Evolutionary conservation across 2,888 invertebrate species (phyloP).

Genomic region (Abrostola tripartita): DNA sequence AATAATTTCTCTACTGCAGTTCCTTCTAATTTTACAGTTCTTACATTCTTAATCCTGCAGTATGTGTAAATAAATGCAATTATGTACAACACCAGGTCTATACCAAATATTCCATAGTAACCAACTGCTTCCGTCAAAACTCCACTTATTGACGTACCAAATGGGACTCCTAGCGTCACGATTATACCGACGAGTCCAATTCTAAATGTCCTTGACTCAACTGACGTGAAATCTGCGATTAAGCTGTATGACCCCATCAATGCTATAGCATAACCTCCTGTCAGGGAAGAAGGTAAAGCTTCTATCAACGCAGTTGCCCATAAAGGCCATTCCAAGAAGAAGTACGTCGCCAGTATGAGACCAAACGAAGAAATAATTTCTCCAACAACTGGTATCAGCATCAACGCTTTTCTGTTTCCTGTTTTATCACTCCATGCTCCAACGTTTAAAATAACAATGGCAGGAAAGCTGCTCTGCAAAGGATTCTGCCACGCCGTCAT

Average conservation of each 20-base stretch:
- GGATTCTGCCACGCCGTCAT: conserved; percentile 88
- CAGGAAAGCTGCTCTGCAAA: conserved; percentile 87
- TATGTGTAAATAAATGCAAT: conserved; percentile 76
- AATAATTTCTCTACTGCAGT: conserved; percentile 64
- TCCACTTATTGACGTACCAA: conserved; percentile 86
- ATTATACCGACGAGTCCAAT: conserved; percentile 89
- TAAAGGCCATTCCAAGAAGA: conserved; percentile 87
- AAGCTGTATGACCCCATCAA: conserved; percentile 89
- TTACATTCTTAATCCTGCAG: conserved; percentile 77
- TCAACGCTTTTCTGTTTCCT: conserved; percentile 87
- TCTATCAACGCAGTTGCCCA: conserved; percentile 87
- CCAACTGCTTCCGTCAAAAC: conserved; percentile 81
- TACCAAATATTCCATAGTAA: conserved; percentile 81
- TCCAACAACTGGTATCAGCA: conserved; percentile 87
- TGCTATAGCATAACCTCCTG: conserved; percentile 88
- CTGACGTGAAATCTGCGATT: conserved; percentile 88
- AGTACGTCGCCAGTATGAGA: conserved; percentile 86
- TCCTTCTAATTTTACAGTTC: conserved; percentile 66
- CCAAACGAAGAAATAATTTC: conserved; percentile 85
- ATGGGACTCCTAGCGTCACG: conserved; percentile 82
- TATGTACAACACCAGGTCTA: conserved; percentile 70
- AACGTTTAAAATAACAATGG: conserved; percentile 87
- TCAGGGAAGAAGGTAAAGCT: conserved; percentile 86
- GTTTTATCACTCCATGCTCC: conserved; percentile 90
- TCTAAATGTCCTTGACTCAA: conserved; percentile 89